Percentiles rank a stretch among this genome's conserved stretches.
phyloP scores from a whole-genome alignment of 2,797 vertebrate genomes.

The Lerista edwardsae region DNA sequence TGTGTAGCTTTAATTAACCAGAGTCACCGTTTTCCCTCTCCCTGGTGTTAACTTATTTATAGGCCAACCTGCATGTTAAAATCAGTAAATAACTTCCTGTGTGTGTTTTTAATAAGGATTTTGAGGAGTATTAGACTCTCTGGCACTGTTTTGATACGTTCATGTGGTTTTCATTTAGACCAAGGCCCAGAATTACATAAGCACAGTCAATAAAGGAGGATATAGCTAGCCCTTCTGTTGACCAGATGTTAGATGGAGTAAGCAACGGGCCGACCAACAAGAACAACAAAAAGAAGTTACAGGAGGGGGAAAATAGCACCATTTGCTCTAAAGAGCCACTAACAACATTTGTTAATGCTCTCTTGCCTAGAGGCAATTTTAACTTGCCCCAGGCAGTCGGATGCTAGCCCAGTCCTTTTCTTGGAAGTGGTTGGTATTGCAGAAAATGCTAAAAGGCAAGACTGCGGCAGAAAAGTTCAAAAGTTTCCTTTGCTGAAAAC shows the following conservation, averaged over 20 bases:
- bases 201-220: conserved; percentile 62
- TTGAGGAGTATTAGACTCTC: conserved; percentile 43
- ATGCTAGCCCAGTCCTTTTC: neutral
- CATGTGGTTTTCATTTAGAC: conserved; percentile 84
- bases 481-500: neutral
- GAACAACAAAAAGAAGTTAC: conserved; percentile 54
- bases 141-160: conserved; percentile 59
- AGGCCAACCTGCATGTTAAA: conserved; percentile 51
- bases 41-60: conserved; percentile 59
- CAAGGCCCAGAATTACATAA: conserved; percentile 79
- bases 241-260: conserved; percentile 79
- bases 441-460: too few relatives aligned
- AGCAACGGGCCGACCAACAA: conserved; percentile 55
- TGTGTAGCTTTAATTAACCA: conserved; percentile 54
- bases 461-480: neutral
- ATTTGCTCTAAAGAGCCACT: conserved; percentile 42
- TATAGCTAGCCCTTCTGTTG: conserved; percentile 72
- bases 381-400: too few relatives aligned
- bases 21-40: accelerated
- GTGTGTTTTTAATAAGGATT: conserved; percentile 58
- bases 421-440: neutral
- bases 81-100: conserved; percentile 61
- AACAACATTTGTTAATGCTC: neutral
- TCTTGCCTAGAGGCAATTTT: neutral
- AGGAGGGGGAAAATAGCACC: conserved; percentile 39